Evolutionary conservation across 1,140 invertebrate species (phyloP), one percentile per base, ranked within the genome.

Genomic region (Hormaphis cornu): DNA sequence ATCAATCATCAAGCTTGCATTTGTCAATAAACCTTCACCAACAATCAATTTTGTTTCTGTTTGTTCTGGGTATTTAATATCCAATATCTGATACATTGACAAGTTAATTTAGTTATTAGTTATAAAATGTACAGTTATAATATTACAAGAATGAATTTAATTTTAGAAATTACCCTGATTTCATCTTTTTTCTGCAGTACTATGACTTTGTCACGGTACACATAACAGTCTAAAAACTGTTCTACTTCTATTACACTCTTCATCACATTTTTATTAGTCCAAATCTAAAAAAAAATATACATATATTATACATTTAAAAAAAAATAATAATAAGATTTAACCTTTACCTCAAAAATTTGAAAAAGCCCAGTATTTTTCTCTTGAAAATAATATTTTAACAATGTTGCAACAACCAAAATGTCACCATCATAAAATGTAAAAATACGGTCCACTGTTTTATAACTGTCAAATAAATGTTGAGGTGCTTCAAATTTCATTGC

Each of bases 1-100:
- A 66, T 66, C 44, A 50, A 66, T 26, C 44, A 66, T 50, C 9
- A 66, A 46, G 24, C 44, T 66, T 35, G 28, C 44, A 48, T 50
- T 66, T 22, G 50, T 35, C 44, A 66, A 48, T 50, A 50, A 1
- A 66, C 24, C 35, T 66, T 44, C n/a, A n/a, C n/a, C n/a, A n/a
- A n/a, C n/a, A n/a, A n/a, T n/a, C 4, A 33, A 35, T 33, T 50
- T 50, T 35, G 20, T 18, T 22, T 0, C 7, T 7, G n/a, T 12
- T 63, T n/a, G n/a, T n/a, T 30, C 9, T 16, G 26, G 16, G 30
- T 2, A 3, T 30, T n/a, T n/a, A n/a, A 30, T 1, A 63, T 46
- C 26, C 14, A 63, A 28, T 63, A 63, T 44, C 58, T 63, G 12
- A 18, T 14, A 20, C 44, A 61, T 28, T 7, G 7, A 18, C 1